Percentiles rank a stretch among this genome's conserved stretches.
These are phyloP conservation scores for Phalacrocorax aristotelis DNA, from an alignment of 2,113 vertebrate genomes.

Conservation along the genomic window DNA sequence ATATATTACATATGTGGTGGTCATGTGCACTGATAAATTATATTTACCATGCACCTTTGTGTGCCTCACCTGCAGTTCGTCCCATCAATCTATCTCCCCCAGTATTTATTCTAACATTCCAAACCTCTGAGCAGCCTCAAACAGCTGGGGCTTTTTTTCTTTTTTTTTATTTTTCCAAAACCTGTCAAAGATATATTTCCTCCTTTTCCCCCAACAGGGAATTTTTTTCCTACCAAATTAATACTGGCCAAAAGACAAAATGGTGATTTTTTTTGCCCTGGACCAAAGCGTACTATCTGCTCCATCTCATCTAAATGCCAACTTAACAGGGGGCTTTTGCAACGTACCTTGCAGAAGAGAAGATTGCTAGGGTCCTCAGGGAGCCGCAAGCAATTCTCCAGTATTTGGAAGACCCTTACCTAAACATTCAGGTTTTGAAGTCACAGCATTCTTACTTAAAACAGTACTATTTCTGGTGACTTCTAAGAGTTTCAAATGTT, in stretches of 20 bases:
- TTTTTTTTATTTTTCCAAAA: accelerated
- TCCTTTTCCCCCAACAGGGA: neutral
- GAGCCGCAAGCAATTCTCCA: neutral
- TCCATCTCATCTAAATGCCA: neutral
- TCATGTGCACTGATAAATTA: neutral
- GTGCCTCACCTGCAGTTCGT: neutral
- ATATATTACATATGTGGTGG: neutral
- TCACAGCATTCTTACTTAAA: neutral
- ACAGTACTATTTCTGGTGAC: neutral
- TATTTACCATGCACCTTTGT: neutral
- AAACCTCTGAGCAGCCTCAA: conserved; percentile 3
- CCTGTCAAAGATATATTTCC: neutral
- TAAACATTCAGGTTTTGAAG: neutral
- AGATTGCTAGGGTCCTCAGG: neutral
- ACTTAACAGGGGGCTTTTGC: neutral
- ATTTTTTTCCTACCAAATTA: neutral
- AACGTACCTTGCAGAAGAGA: neutral
- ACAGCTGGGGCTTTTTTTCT: neutral
- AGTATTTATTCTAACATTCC: conserved; percentile 9
- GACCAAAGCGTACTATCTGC: neutral
- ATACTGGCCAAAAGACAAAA: neutral
- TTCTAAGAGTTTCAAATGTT: neutral
- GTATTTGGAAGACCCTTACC: neutral
- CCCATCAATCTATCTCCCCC: neutral
- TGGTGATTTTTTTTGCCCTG: neutral